Evolutionary conservation across 1,140 invertebrate genomes (phyloP).

Genomic region (Metopolophium dirhodum): DNA sequence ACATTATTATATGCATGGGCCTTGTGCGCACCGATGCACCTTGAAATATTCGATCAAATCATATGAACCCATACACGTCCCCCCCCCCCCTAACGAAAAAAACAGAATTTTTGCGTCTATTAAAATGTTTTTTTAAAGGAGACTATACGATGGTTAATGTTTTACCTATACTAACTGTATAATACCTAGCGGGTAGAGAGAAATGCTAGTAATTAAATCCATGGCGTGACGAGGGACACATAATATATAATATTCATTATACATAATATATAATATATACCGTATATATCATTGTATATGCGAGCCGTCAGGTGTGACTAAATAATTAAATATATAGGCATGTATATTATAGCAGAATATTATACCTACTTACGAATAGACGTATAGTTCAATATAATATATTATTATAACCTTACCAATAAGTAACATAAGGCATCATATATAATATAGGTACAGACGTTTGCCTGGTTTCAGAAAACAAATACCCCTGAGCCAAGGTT

Average conservation of each 20-base stretch:
- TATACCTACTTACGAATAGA: neutral
- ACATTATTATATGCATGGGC: neutral
- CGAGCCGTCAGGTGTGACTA: neutral
- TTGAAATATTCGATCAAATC: neutral
- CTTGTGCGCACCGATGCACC: neutral
- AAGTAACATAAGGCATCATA: neutral
- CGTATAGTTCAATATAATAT: neutral
- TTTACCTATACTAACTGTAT: neutral
- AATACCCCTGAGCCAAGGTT: neutral
- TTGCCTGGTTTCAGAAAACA: neutral
- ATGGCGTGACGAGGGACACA: neutral
- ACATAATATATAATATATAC: neutral
- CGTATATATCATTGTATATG: neutral
- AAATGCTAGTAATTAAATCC: constrained; percentile 28
- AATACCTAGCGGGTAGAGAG: neutral
- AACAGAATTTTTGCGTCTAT: neutral
- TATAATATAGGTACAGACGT: neutral
- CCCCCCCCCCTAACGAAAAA: neutral
- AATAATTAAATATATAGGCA: neutral
- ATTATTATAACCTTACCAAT: neutral
- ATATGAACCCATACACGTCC: neutral
- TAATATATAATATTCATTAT: neutral
- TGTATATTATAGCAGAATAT: neutral
- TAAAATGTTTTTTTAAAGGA: neutral
- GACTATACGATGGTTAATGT: neutral